Base-by-base conservation (phyloP, 1,140 invertebrate genomes). In the Telenomus remus region DNA sequence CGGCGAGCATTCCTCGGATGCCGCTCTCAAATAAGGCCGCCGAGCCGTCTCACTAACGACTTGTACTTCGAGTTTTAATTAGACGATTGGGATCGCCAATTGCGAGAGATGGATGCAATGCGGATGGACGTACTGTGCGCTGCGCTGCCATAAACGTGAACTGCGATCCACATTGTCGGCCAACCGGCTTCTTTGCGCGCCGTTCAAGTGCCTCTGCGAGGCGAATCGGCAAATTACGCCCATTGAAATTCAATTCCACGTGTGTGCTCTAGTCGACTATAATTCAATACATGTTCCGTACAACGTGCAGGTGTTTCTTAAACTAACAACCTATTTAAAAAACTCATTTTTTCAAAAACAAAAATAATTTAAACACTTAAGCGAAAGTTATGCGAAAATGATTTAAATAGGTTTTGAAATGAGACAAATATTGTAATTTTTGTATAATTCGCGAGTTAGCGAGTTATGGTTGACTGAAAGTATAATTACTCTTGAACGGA, bases 221-320 rank as follows among this genome's bases (percentile, higher is more conserved):
- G 55, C 82, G 80, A 81, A 82, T 80, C 78, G 72, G 80, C 77
- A 80, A 85, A 85, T 86, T 84, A 82, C 80, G 74, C 80, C 83
- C 80, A 85, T 85, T 85, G 83, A 85, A 85, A 85, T 85, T 85
- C 83, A 85, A 86, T 86, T 85, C 82, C 79, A 76, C 75, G 69
- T 27, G 19, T 27, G 19, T 68, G 80, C 79, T 63, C 79, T 71
- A 78, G 72, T 81, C 70, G 54, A 74, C 37, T 73, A 84, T 86
- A 86, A 86, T 86, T 85, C 85, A 81, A 82, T 84, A 81, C 80
- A 51, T 61, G 50, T 56, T 13, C 50, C 5, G 60, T 56, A 61
- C 39, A 53, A 47, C 9, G 34, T 34, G 64, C 64, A 59, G 64
- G 48, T 68, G 64, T 59, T 14, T 37, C 19, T 27, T 27, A 27